A percentile compares a stretch with the other conserved stretches of the same genome.
Evolutionary conservation across 1,140 invertebrate genomes (phyloP).

Genomic region (Asobara japonica): DNA sequence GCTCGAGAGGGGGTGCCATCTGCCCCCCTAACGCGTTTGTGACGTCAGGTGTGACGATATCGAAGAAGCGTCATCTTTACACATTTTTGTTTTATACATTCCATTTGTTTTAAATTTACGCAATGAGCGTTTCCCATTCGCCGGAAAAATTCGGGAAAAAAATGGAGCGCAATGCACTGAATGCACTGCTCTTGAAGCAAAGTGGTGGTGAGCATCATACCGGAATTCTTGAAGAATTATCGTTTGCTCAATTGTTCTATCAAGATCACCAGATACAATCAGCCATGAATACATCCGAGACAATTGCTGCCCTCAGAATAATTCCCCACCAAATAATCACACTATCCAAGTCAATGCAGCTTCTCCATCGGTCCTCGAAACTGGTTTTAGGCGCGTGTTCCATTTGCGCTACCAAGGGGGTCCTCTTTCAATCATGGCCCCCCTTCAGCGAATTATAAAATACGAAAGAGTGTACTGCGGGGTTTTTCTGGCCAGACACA

Average conservation of each 20-base stretch:
- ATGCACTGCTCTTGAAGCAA: too few relatives aligned
- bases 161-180: too few relatives aligned
- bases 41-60: constrained; percentile 66
- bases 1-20: constrained; percentile 65
- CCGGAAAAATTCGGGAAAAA: too few relatives aligned
- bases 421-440: not conserved
- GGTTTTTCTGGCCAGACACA: not conserved
- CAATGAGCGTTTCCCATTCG: too few relatives aligned
- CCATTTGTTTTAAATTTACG: too few relatives aligned
- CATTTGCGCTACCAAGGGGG: not conserved
- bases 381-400: not conserved
- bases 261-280: too few relatives aligned
- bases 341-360: not conserved
- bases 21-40: constrained; percentile 63
- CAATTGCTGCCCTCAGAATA: too few relatives aligned
- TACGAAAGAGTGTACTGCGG: not conserved
- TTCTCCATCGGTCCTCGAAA: not conserved
- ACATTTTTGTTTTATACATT: too few relatives aligned
- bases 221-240: too few relatives aligned
- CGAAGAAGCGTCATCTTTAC: constrained; percentile 48
- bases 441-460: not conserved
- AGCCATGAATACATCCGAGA: too few relatives aligned
- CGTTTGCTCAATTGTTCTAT: too few relatives aligned
- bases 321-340: not conserved
- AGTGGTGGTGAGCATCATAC: too few relatives aligned